These are phyloP conservation scores for Macrosoma leucophasiata DNA, from an alignment of 2,888 invertebrate species.

Conservation along the genomic window DNA sequence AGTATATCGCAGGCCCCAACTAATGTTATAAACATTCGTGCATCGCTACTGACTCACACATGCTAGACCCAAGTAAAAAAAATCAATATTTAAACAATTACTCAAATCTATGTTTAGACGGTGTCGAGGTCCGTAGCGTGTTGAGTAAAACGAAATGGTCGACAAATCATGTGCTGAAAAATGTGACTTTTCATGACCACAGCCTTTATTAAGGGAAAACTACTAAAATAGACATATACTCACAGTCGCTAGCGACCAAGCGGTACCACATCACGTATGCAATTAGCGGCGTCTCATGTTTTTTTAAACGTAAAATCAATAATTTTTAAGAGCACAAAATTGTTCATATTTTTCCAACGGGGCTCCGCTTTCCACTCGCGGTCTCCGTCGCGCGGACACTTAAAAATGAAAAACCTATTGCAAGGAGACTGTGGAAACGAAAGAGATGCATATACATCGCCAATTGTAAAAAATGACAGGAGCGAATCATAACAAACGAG, in stretches of 20 bases:
- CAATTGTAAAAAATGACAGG: slow-evolving; percentile 68
- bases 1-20: slow-evolving; percentile 66
- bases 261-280: slow-evolving; percentile 53
- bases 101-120: slow-evolving; percentile 33
- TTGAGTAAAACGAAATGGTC: slow-evolving; percentile 61
- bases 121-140: no score
- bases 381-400: slow-evolving; percentile 55
- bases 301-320: slow-evolving; percentile 73
- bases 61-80: slow-evolving; percentile 41
- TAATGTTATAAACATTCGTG: slow-evolving; percentile 68
- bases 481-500: slow-evolving; percentile 68
- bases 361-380: slow-evolving; percentile 49
- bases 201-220: slow-evolving; percentile 48
- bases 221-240: slow-evolving; percentile 52
- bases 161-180: slow-evolving; percentile 58
- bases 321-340: slow-evolving; percentile 67
- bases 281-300: slow-evolving; percentile 50
- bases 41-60: slow-evolving; percentile 46
- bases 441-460: slow-evolving; percentile 59
- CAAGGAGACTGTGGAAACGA: slow-evolving; percentile 61
- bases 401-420: slow-evolving; percentile 70
- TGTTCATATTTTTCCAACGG: slow-evolving; percentile 69
- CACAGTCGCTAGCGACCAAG: slow-evolving; percentile 41
- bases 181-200: slow-evolving; percentile 59
- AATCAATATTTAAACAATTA: slow-evolving; percentile 65